Percentiles rank a stretch among this genome's conserved stretches.
Conservation (phyloP, 2,888 invertebrate genomes). For the Drosophila percnosoma region DNA sequence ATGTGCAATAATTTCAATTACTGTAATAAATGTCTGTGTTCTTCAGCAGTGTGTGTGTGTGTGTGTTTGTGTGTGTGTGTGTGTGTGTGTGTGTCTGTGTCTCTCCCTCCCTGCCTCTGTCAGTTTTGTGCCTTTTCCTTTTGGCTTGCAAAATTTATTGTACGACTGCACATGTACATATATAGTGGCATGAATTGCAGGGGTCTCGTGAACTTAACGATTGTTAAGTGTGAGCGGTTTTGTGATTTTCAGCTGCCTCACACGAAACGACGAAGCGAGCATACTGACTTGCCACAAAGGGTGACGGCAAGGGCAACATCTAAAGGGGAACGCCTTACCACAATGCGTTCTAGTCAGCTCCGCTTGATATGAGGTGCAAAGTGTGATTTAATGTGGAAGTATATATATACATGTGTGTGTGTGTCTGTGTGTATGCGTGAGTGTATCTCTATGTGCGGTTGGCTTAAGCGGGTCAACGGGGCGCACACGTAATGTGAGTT, state of each 20-base stretch:
- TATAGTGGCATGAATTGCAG: constrained; percentile 45
- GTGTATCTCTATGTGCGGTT: constrained; percentile 13
- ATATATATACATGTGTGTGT: not conserved
- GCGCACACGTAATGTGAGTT: constrained; percentile 49
- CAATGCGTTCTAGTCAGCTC: constrained; percentile 30
- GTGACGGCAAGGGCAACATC: not conserved
- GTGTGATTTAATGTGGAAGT: constrained; percentile 59
- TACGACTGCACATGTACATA: constrained; percentile 29
- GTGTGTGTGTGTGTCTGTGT: constrained; percentile 7
- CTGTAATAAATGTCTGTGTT: constrained; percentile 82
- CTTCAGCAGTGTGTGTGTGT: constrained; percentile 37
- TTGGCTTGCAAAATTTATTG: constrained; percentile 63
- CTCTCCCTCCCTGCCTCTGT: not conserved
- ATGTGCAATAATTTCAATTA: constrained; percentile 84
- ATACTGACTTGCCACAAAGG: constrained; percentile 8
- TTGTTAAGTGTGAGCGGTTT: constrained; percentile 68
- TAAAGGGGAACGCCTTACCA: constrained; percentile 14
- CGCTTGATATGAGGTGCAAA: constrained; percentile 63
- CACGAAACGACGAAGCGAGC: constrained; percentile 9
- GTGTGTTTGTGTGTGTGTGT: not conserved
- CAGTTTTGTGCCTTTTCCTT: constrained; percentile 1
- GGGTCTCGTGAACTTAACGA: constrained; percentile 61
- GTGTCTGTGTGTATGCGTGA: constrained; percentile 2
- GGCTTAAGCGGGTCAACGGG: constrained; percentile 48
- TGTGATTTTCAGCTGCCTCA: constrained; percentile 56